phyloP scores from a whole-genome alignment of 2,888 invertebrate genomes.

The Sesia bembeciformis region DNA sequence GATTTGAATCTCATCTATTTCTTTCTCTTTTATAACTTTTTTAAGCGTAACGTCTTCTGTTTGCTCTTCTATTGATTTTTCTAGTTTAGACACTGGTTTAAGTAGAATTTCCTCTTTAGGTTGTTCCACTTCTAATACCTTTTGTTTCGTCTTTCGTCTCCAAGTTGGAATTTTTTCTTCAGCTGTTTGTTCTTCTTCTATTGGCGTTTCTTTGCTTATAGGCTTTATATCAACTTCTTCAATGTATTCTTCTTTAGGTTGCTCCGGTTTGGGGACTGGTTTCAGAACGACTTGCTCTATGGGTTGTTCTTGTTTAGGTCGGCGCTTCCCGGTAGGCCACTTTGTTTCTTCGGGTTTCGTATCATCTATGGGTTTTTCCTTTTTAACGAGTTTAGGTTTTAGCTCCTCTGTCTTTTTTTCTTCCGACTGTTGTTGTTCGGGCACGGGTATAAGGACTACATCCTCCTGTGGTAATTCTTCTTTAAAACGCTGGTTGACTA shows the following conservation, averaged over 20 bases:
- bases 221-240: slow-evolving; percentile 34
- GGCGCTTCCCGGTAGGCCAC: slow-evolving; percentile 22
- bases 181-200: slow-evolving; percentile 22
- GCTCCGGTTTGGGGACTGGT: slow-evolving; percentile 32
- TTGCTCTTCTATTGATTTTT: slow-evolving; percentile 19
- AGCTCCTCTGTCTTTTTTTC: slow-evolving; percentile 44
- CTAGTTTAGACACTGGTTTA: slow-evolving; percentile 15
- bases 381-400: slow-evolving; percentile 9
- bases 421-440: slow-evolving; percentile 19
- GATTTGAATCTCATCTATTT: slow-evolving; percentile 27
- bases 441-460: slow-evolving; percentile 35
- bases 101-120: slow-evolving; percentile 17
- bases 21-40: slow-evolving; percentile 25
- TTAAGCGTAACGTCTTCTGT: slow-evolving; percentile 32
- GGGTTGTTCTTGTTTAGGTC: slow-evolving; percentile 20
- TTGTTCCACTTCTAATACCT: slow-evolving; percentile 50
- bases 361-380: slow-evolving; percentile 12
- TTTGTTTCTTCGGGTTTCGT: slow-evolving; percentile 31
- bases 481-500: slow-evolving; percentile 23
- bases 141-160: slow-evolving; percentile 66
- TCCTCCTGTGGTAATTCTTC: slow-evolving; percentile 37
- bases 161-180: slow-evolving; percentile 14
- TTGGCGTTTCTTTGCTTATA: slow-evolving; percentile 18
- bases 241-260: slow-evolving; percentile 30
- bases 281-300: slow-evolving; percentile 29